Percentiles rank a stretch among this genome's conserved stretches.
Evolutionary conservation across 2,113 vertebrate genomes (phyloP).

Genomic region (Conger conger): DNA sequence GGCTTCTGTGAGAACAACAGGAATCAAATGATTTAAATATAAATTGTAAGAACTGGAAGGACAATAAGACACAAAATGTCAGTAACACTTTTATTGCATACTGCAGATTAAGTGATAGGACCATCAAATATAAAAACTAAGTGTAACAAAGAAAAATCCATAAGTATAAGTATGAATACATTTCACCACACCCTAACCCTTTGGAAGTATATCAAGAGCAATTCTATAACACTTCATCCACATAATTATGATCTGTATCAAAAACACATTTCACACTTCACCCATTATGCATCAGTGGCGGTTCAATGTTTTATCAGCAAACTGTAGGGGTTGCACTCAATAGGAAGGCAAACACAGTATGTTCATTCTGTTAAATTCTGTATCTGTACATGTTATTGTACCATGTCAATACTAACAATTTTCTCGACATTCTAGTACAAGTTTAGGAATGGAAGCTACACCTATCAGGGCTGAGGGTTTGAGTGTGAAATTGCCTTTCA

Average conservation of each 20-base stretch:
- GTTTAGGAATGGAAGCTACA: not conserved
- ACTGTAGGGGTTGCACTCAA: not conserved
- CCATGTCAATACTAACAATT: not conserved
- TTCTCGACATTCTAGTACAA: not conserved
- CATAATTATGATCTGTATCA: not conserved
- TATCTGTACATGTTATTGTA: not conserved
- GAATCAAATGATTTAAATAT: not conserved
- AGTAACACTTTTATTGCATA: constrained; percentile 12
- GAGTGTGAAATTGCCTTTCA: not conserved
- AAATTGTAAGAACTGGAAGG: not conserved
- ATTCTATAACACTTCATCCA: not conserved
- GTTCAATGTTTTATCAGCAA: not conserved
- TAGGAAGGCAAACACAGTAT: not conserved
- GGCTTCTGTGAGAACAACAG: not conserved
- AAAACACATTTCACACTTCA: not conserved
- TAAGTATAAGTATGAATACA: not conserved
- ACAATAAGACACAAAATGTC: not conserved
- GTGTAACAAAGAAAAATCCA: constrained; percentile 3
- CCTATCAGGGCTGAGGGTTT: not conserved
- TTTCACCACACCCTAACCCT: constrained; percentile 5
- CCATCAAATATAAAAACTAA: constrained; percentile 17
- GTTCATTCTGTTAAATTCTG: not conserved
- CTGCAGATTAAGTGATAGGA: constrained; percentile 1
- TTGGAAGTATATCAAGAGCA: not conserved
- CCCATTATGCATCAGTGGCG: not conserved